Evolutionary conservation across 1,140 invertebrate genomes (phyloP), one percentile per base, ranked within the genome.

Genomic region (Conus ventricosus): DNA sequence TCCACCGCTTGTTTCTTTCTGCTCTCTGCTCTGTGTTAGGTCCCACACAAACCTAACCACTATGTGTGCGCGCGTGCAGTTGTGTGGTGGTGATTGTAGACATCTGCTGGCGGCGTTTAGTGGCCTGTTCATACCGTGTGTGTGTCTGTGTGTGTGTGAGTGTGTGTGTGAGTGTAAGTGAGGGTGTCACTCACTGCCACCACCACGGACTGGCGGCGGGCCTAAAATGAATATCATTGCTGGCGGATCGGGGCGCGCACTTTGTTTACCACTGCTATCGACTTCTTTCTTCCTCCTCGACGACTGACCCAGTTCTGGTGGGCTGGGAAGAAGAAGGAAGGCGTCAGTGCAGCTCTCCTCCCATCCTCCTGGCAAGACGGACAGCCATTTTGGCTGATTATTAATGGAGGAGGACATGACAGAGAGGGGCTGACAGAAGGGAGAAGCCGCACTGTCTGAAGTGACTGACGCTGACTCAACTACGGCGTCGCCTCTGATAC

Each of bases 81-180:
- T 71, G 67, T 71, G 67, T 71, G 71, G 85, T 87, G 85, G 76
- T 87, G 85, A 87, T 87, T 78, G 85, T 87, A 55, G 53, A 87
- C 85, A 87, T 87, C 71, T 54, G 85, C 71, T 71, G 27, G 85
- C 85, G 85, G n/a, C 75, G 85, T 87, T 87, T 87, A 54, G 53
- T 78, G 53, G 51, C 85, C 67, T 71, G 13, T 71, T 71, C 67
- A 13, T 71, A 71, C 67, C 23, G 23, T 71, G 67, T 71, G 67
- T n/a, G 67, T 71, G 67, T 23, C 13, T 23, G 67, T 23, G 67
- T 71, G 20, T n/a, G 67, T 71, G 67, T 1, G 15, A 5, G 67
- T 71, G 67, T 71, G 67, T 71, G 67, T 23, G 67, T 71, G 17
- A 17, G 67, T 71, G 67, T n/a, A 39, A n/a, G 11, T 39, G 27